These are phyloP conservation scores for Nomada fabriciana DNA, from an alignment of 2,888 invertebrate species.

Conservation along the genomic window DNA sequence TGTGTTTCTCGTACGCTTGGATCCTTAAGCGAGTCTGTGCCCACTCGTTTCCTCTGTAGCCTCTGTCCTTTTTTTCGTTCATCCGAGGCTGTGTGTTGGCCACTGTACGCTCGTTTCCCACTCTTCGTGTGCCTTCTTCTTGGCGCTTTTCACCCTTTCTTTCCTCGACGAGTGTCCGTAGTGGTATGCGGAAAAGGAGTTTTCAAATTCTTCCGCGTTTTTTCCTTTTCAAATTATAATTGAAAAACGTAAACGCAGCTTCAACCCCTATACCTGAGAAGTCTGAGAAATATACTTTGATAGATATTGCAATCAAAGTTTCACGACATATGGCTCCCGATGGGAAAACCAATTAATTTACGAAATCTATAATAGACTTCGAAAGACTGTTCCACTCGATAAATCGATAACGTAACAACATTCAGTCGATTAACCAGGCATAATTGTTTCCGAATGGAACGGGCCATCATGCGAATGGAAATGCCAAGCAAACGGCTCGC, in stretches of 20 bases:
- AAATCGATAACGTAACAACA: not conserved
- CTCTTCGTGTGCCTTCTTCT: not conserved
- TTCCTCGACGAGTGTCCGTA: not conserved
- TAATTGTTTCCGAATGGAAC: constrained; percentile 15
- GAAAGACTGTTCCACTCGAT: not conserved
- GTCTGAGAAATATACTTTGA: too few relatives aligned
- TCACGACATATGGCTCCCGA: too few relatives aligned
- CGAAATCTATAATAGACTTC: too few relatives aligned
- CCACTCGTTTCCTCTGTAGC: not conserved
- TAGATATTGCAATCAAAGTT: too few relatives aligned
- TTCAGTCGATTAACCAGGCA: constrained; percentile 18
- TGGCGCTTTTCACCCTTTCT: constrained; percentile 10
- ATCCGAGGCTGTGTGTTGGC: constrained; percentile 27
- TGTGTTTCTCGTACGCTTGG: constrained; percentile 50
- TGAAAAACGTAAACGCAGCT: not conserved
- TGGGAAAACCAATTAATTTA: too few relatives aligned
- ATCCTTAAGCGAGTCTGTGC: constrained; percentile 45
- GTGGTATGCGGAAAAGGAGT: not conserved
- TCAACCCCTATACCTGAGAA: not conserved
- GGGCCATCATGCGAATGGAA: not conserved
- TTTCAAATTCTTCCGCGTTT: not conserved
- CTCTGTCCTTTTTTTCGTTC: not conserved
- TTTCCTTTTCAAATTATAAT: not conserved
- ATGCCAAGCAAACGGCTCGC: not conserved
- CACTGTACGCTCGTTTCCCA: constrained; percentile 16